phyloP scores from a whole-genome alignment of 2,113 vertebrate species.

The Heloderma charlesbogerti region DNA sequence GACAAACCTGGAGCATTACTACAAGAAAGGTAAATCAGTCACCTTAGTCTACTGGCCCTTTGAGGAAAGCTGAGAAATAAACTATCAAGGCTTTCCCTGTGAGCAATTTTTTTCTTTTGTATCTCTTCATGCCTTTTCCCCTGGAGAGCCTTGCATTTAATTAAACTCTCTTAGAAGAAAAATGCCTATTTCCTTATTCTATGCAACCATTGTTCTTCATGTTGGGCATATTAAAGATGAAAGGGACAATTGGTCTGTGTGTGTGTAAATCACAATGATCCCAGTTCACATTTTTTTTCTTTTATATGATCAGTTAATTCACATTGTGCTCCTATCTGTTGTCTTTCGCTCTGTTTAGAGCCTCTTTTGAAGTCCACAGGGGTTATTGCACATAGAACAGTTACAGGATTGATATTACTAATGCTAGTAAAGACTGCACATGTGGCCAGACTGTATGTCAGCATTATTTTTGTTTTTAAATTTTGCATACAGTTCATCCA shows the following conservation, averaged over 20 bases:
- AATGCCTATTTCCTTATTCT: not conserved
- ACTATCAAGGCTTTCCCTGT: not conserved
- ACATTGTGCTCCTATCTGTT: not conserved
- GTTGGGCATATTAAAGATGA: not conserved
- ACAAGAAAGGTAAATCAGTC: not conserved
- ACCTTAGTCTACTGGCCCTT: not conserved
- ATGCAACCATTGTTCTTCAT: not conserved
- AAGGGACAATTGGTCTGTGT: not conserved
- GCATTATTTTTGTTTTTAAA: not conserved
- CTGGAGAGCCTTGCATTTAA: not conserved
- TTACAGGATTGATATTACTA: not conserved
- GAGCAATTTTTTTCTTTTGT: not conserved
- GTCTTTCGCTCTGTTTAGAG: not conserved
- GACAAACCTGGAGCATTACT: not conserved
- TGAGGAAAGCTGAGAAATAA: slow-evolving; percentile 7
- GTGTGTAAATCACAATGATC: not conserved
- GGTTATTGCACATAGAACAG: not conserved
- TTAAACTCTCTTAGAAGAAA: accelerated
- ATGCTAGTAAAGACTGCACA: not conserved
- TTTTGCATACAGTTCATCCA: accelerated
- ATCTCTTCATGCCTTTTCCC: not conserved
- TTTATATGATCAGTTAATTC: not conserved
- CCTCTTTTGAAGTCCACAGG: not conserved
- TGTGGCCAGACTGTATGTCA: not conserved
- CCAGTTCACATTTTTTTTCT: not conserved